These are phyloP conservation scores for Caenorhabditis imperialis DNA, from an alignment of 2,888 invertebrate genomes.

Conservation along the genomic window DNA sequence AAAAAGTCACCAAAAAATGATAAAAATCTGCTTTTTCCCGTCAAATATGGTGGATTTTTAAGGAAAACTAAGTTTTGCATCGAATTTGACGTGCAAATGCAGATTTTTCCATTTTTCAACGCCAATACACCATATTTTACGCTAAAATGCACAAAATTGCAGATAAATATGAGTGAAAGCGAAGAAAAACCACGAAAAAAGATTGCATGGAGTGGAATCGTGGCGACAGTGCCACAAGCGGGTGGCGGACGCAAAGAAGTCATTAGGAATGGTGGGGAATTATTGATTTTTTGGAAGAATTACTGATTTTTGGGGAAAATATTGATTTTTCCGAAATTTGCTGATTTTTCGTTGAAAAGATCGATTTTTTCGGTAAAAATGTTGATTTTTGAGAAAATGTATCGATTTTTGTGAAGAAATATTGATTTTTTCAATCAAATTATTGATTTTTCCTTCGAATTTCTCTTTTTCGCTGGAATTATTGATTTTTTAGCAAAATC, in stretches of 20 bases:
- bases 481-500: background rate
- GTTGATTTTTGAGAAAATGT: too few relatives aligned
- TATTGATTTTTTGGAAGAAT: too few relatives aligned
- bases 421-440: background rate
- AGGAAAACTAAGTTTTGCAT: background rate
- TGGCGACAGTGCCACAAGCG: constrained; percentile 59
- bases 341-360: too few relatives aligned
- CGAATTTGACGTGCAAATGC: background rate
- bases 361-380: background rate
- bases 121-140: too few relatives aligned
- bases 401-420: too few relatives aligned
- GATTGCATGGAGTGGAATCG: constrained; percentile 57
- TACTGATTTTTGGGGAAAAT: background rate
- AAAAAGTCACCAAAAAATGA: background rate
- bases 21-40: background rate
- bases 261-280: constrained; percentile 47
- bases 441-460: background rate
- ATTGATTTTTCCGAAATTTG: background rate
- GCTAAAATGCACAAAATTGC: too few relatives aligned
- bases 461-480: background rate
- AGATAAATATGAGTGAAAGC: background rate
- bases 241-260: constrained; percentile 50
- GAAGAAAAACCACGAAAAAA: constrained; percentile 37
- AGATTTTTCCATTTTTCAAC: background rate
- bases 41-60: background rate